Evolutionary conservation across 1,140 invertebrate genomes (phyloP), one percentile per base, ranked within the genome.

Genomic region (Antheraea mylitta): DNA sequence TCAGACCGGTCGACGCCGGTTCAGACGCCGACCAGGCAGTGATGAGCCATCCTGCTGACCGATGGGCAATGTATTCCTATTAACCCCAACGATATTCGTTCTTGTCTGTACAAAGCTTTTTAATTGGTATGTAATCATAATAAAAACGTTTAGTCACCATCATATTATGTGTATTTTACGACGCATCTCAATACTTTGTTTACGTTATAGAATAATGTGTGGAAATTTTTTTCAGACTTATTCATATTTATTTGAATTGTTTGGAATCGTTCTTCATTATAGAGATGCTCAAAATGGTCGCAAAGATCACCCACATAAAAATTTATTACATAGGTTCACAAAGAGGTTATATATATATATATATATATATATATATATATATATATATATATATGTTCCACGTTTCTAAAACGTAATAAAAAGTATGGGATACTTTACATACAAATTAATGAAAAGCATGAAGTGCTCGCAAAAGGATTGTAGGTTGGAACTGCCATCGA

Each of bases 1-100:
- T 76, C 10, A 19, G 53, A 68, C 80, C 70, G 73, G 78, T 75
- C 74, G 53, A 30, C 74, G 60, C 73, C 65, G 68, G 77, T 74
- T 67, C 65, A 11, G 11, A 45, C 61, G 67, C 72, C 59, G 53
- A 66, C 61, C 45, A 72, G 38, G 66, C 69, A 38, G 69, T 60
- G 68, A 66, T 66, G 68, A 67, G 42, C 68, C 71, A 63, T 71
- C 61, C 65, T 74, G 70, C 75, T 60, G 67, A 73, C 72, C 72
- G 72, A 78, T 86, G 81, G 76, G 73, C 72, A 73, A 78, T 86
- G 81, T 82, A 80, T 75, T 83, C 77, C 79, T 73, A 82, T 85
- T 85, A 83, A 80, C 73, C 72, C 73, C 69, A 75, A 62, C 58
- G 66, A 74, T 73, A 73, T 71, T 64, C 62, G 72, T 75, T 72